Evolutionary conservation across 1,140 invertebrate genomes (phyloP), one percentile per base, ranked within the genome.

Genomic region (Papilio polyxenes): DNA sequence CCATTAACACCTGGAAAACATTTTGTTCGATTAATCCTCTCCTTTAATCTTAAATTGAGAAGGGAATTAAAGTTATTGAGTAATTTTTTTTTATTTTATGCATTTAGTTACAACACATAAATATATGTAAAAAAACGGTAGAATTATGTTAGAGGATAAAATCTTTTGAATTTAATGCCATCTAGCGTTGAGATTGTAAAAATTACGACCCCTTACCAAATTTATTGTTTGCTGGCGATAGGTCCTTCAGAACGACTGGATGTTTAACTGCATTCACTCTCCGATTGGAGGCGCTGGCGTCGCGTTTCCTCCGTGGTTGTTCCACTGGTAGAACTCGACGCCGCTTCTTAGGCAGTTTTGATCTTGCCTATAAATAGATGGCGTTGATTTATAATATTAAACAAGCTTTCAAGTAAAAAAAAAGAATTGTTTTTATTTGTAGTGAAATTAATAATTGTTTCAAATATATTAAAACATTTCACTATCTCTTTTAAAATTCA

Each of bases 321-420:
- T 98, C 97, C 3, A 98, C 97, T 0, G 98, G 97, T 51, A 98
- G 92, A 31, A 98, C 97, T 31, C 97, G 95, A 83, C 98, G 94
- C 69, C 97, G 95, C 90, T 98, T 97, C 94, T 98, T 98, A 5
- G 98, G 98, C 82, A 98, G 95, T 94, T 98, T 98, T 81, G 97
- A 98, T 80, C 98, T 94, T 17, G 98, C 98, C 96, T 98, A 96
- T 5, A 83, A 83, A 92, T 89, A 93, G 91, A 94, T 93, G 91
- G 89, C 91, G 87, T 77, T 76, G 53, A 81, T 82, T 62, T 81
- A n/a, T 13, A 69, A 31, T 2, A 31, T 31, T 17, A 17, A 53
- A 17, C 0, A 53, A 15, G 51, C 15, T 59, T 56, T 59, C 8
- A 6, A 59, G n/a, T 9, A 59, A 59, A 20, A 20, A 17, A 59